phyloP scores from a whole-genome alignment of 1,140 invertebrate species.

The Pinna nobilis region DNA sequence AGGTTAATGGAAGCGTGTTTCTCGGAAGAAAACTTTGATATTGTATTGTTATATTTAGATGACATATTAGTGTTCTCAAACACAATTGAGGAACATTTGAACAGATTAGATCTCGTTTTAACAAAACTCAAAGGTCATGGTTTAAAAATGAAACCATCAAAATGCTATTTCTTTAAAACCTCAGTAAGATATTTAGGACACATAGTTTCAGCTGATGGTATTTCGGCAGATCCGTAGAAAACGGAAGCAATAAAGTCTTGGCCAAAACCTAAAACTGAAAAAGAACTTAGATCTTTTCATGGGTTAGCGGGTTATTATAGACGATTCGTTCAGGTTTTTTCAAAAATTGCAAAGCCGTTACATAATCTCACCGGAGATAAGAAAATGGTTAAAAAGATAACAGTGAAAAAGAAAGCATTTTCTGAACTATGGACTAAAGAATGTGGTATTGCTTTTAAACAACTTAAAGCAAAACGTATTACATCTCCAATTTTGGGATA shows the following conservation, averaged over 20 bases:
- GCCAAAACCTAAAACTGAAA: constrained; percentile 52
- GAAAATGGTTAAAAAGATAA: constrained; percentile 9
- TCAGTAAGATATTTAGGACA: constrained; percentile 40
- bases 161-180: constrained; percentile 32
- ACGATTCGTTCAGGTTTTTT: constrained; percentile 22
- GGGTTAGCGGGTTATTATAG: constrained; percentile 21
- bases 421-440: constrained; percentile 14
- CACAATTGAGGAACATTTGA: neutral
- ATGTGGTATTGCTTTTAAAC: constrained; percentile 15
- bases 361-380: constrained; percentile 12
- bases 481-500: constrained; percentile 47
- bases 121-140: constrained; percentile 11
- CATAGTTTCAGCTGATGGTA: constrained; percentile 37
- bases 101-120: neutral
- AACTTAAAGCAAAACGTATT: constrained; percentile 41
- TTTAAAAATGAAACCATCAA: constrained; percentile 26
- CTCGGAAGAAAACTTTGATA: constrained; percentile 25
- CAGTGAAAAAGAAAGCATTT: constrained; percentile 1
- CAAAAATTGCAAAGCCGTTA: constrained; percentile 26
- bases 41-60: constrained; percentile 45
- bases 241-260: constrained; percentile 50
- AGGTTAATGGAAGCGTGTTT: constrained; percentile 22
- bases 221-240: constrained; percentile 54
- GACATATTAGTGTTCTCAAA: constrained; percentile 15
- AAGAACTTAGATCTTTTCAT: constrained; percentile 58